Evolutionary conservation across 2,888 invertebrate species (phyloP).

Genomic region (Hirtodrosophila trivittata): DNA sequence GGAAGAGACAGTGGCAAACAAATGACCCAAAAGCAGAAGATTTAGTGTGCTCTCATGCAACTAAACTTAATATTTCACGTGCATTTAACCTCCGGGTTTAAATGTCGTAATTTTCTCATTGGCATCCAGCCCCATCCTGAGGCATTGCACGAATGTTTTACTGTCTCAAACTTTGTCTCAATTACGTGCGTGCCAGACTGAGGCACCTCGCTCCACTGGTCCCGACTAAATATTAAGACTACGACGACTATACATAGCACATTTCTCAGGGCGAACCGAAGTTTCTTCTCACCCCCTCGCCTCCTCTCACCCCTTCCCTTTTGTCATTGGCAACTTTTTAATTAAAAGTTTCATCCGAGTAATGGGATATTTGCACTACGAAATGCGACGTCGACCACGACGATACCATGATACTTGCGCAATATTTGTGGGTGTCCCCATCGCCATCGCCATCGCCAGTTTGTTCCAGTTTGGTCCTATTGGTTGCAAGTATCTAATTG

Average conservation of each 20-base stretch:
- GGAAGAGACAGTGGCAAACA: constrained; percentile 39
- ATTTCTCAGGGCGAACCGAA: constrained; percentile 45
- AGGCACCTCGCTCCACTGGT: constrained; percentile 37
- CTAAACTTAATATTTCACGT: constrained; percentile 77
- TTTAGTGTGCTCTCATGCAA: constrained; percentile 73
- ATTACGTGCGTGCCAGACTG: constrained; percentile 76
- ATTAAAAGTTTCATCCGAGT: constrained; percentile 80
- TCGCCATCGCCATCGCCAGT: constrained; percentile 1
- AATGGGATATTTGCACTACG: constrained; percentile 77
- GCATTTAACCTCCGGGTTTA: constrained; percentile 75
- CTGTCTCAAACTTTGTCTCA: constrained; percentile 76
- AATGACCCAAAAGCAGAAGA: constrained; percentile 69
- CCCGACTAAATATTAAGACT: constrained; percentile 62
- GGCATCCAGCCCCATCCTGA: constrained; percentile 51
- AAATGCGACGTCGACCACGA: constrained; percentile 70
- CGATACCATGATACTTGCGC: constrained; percentile 57
- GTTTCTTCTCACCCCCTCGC: constrained; percentile 25
- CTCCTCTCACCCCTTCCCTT: constrained; percentile 19
- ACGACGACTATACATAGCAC: constrained; percentile 28
- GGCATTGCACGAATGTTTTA: constrained; percentile 69
- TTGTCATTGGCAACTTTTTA: constrained; percentile 79
- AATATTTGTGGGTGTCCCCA: constrained; percentile 70
- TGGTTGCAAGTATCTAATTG: constrained; percentile 74
- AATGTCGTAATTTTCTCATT: constrained; percentile 77
- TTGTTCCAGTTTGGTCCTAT: constrained; percentile 42